A percentile compares a stretch with the other conserved stretches of the same genome.
These are phyloP conservation scores for Gnatocerus cornutus DNA, from an alignment of 2,888 invertebrate species.

Conservation along the genomic window DNA sequence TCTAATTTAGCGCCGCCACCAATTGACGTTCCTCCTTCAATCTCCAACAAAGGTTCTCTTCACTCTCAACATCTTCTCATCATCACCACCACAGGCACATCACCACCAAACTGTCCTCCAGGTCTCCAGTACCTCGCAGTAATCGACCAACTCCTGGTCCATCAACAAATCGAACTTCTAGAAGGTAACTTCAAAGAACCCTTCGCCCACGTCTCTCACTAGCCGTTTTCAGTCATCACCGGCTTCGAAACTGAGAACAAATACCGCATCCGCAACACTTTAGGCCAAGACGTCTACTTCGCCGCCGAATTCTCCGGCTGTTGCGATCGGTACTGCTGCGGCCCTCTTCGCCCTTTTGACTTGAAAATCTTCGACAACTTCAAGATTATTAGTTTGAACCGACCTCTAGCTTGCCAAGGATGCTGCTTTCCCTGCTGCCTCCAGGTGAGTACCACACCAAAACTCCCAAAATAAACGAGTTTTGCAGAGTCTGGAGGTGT, in stretches of 20 bases:
- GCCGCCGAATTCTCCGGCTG: slow-evolving; percentile 3
- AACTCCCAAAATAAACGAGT: neutral
- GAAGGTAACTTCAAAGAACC: slow-evolving; percentile 11
- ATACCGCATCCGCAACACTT: neutral
- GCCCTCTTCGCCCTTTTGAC: neutral
- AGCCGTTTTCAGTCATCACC: neutral
- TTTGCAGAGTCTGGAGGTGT: neutral
- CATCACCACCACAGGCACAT: too few species aligned
- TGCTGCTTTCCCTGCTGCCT: neutral
- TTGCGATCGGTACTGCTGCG: neutral
- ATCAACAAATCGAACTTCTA: neutral
- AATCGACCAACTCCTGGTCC: neutral
- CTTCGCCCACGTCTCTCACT: too few species aligned
- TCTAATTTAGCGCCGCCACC: too few species aligned
- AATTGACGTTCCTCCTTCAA: too few species aligned
- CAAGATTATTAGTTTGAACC: neutral
- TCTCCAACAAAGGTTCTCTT: too few species aligned
- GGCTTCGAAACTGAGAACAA: neutral
- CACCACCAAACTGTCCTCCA: too few species aligned
- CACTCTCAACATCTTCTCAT: too few species aligned
- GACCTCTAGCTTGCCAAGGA: slow-evolving; percentile 1
- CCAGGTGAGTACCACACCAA: neutral
- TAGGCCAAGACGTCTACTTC: neutral
- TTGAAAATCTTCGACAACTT: slow-evolving; percentile 4
- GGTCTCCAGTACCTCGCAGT: neutral